Base-by-base conservation (phyloP, 2,797 vertebrate species). In the Chrysocyon brachyurus region DNA sequence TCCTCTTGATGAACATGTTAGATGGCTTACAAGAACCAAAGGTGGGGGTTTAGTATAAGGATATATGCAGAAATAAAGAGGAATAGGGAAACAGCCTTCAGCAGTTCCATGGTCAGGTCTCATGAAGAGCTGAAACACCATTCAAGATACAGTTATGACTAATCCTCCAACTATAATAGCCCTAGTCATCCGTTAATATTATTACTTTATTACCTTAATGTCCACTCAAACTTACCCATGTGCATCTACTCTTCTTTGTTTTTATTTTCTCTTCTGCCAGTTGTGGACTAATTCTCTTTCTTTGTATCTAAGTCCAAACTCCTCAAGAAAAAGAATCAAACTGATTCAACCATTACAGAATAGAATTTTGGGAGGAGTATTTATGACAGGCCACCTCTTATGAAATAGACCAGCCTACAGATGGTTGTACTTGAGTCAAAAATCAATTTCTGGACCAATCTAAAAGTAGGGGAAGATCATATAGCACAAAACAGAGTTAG, bases 141-240 rank as follows among this genome's bases (percentile, higher is more conserved):
- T 81, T 90, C 31, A 93, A 89, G n/a, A 56, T 68, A n/a, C n/a
- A 94, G 64, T 7, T 15, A 75, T 49, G 17, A 83, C 49, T 96
- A 49, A 61, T 4, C 64, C 24, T 93, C 22, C 26, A 66, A 68
- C 61, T 36, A 90, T n/a, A 70, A 66, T 19, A 93, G 19, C 70
- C 59, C 28, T 68, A 68, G 28, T 40, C 56, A 92, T 56, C 19
- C 16, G 68, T 2, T 70, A 46, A 56, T 85, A 22, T 63, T 86
- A 79, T 22, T 83, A 54, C 31, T 86, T 97, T 86, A 70, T 5
- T 93, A 87, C 54, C 31, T 86, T 75, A 21, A 93, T 84, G 36
- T 28, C n/a, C 28, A 61, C 90, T 96, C 14, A 97, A 72, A 90
- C 24, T 16, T 95, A 78, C 17, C 49, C 36, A 87, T 83, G n/a